Evolutionary conservation across 2,888 invertebrate genomes (phyloP), one percentile per base, ranked within the genome.

Genomic region (Scotopteryx bipunctaria): DNA sequence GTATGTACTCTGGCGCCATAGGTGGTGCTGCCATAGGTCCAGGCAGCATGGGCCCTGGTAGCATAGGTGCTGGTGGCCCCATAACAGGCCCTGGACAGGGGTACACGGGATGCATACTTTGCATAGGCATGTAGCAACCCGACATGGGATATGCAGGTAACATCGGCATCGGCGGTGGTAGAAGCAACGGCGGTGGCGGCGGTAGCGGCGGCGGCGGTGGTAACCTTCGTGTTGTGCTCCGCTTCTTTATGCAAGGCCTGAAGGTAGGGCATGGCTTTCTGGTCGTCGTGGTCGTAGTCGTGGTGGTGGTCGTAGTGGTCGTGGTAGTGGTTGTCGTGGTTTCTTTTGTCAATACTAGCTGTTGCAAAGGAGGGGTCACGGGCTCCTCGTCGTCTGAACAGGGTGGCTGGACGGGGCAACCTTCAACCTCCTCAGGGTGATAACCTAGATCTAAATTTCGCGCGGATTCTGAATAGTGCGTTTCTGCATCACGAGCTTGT

Each of bases 321-420:
- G 62, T 61, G 0, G 61, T 62, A 0, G 61, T 55, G 3, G 25
- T 25, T 1, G 60, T 62, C 0, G 61, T 55, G 2, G 27, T 29
- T 2, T 2, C 14, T 1, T 13, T 36, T 3, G n/a, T 4, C 35
- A 2, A 9, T 11, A 4, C 1, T 9, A 44, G 27, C 3, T n/a
- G n/a, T n/a, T n/a, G n/a, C n/a, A n/a, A n/a, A 29, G 36, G 29
- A 45, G 33, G 11, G 3, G n/a, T 37, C 8, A 35, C 36, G n/a
- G n/a, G n/a, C 2, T 64, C 63, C 15, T 73, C 71, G 1, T 62
- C 37, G 8, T 67, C 68, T 2, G 66, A 63, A 53, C 80, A 78
- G 1, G 60, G 46, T 1, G 74, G 74, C 3, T 76, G 72, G 3
- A 66, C 63, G 0, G 74, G 76, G 31, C 81, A 82, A 6, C 68